Evolutionary conservation across 2,113 vertebrate species (phyloP).

Genomic region (Tupaia tana): DNA sequence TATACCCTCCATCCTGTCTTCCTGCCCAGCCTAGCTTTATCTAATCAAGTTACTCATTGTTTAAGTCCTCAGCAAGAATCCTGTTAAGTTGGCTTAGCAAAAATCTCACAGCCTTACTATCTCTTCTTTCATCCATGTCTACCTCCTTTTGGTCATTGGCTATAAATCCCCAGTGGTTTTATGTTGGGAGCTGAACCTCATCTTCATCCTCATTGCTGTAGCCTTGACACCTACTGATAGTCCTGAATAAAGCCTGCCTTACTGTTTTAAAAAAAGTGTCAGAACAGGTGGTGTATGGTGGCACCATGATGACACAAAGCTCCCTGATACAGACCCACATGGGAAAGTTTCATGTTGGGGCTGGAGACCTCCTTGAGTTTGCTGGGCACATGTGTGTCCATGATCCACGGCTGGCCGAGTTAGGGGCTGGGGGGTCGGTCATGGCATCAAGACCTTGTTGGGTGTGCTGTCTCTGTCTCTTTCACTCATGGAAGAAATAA

Average conservation of each 20-base stretch:
- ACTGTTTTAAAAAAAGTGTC: neutral
- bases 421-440: too few relatives aligned
- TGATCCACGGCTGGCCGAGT: too few relatives aligned
- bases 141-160: too few relatives aligned
- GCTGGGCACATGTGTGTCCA: too few relatives aligned
- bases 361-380: too few relatives aligned
- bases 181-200: fast-evolving
- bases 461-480: too few relatives aligned
- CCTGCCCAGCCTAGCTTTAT: neutral
- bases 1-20: neutral
- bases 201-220: neutral
- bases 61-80: neutral
- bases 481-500: too few relatives aligned
- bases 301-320: too few relatives aligned
- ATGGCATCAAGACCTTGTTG: too few relatives aligned
- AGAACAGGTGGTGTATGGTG: neutral
- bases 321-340: too few relatives aligned
- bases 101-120: too few relatives aligned
- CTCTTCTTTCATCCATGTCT: neutral
- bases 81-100: neutral
- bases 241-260: neutral
- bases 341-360: too few relatives aligned
- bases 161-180: neutral
- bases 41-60: neutral
- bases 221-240: neutral